A percentile compares a stretch with the other conserved stretches of the same genome.
Conservation (phyloP, 2,888 invertebrate genomes). For the Galeruca laticollis region DNA sequence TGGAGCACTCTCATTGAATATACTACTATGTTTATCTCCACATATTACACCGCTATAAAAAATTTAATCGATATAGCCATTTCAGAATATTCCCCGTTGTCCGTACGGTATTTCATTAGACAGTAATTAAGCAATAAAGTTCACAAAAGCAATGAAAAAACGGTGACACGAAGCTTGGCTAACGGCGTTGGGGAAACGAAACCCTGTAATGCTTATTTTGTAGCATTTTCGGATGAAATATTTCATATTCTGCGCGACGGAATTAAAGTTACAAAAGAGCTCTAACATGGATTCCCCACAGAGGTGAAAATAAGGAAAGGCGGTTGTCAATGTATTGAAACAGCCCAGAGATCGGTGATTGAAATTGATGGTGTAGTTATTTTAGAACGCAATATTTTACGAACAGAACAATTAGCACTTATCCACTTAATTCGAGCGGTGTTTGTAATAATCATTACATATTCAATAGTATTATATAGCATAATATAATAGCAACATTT, state of each 20-base stretch:
- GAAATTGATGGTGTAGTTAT: not conserved
- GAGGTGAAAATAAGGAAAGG: not conserved
- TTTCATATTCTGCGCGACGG: not conserved
- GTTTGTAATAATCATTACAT: too few relatives aligned
- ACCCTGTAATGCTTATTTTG: not conserved
- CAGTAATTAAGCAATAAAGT: slow-evolving; percentile 16
- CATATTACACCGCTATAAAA: too few relatives aligned
- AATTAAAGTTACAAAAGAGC: slow-evolving; percentile 7
- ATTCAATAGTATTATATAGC: too few relatives aligned
- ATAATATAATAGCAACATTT: too few relatives aligned
- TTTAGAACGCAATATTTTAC: not conserved
- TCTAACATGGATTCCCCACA: not conserved
- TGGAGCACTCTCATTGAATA: too few relatives aligned
- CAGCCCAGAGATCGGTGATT: not conserved
- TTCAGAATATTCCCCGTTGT: slow-evolving; percentile 4
- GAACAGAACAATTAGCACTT: too few relatives aligned
- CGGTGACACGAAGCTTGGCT: not conserved
- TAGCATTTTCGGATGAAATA: slow-evolving; percentile 6
- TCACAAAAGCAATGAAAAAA: slow-evolving; percentile 1
- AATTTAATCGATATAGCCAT: not conserved
- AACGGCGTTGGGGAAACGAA: not conserved
- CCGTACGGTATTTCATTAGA: slow-evolving; percentile 4
- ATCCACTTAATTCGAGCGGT: too few relatives aligned
- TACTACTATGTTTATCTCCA: too few relatives aligned
- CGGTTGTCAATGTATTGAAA: not conserved